Percentiles rank a stretch among this genome's conserved stretches.
These are phyloP conservation scores for Halictus rubicundus DNA, from an alignment of 1,140 invertebrate genomes.

Conservation along the genomic window DNA sequence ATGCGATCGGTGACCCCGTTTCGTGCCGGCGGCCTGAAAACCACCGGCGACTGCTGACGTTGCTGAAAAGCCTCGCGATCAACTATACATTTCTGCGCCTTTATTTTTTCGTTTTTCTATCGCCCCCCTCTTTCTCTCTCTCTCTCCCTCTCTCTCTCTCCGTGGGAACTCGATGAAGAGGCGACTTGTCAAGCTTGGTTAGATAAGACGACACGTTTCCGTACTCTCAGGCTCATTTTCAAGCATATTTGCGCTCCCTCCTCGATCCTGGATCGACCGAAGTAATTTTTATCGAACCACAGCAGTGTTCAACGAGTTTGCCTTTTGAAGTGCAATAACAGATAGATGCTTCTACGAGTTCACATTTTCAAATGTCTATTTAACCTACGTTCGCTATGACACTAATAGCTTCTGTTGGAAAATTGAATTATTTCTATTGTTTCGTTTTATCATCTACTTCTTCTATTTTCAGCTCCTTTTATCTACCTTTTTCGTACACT, in stretches of 20 bases:
- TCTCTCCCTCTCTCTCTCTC: not conserved
- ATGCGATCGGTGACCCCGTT: slow-evolving; percentile 69
- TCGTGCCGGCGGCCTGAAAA: slow-evolving; percentile 50
- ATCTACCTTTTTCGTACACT: too few relatives aligned
- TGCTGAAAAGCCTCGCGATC: slow-evolving; percentile 40
- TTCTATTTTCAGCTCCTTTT: too few relatives aligned
- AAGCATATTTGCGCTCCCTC: not conserved
- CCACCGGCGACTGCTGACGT: slow-evolving; percentile 46
- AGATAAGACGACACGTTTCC: not conserved
- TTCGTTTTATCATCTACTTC: too few relatives aligned
- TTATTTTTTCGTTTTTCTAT: not conserved
- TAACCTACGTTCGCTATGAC: too few relatives aligned
- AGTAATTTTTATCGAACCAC: not conserved
- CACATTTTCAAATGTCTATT: too few relatives aligned
- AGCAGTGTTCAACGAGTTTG: not conserved
- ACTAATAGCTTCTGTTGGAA: too few relatives aligned
- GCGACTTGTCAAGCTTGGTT: not conserved
- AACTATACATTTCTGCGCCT: slow-evolving; percentile 33
- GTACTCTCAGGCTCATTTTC: not conserved
- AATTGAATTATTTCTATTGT: too few relatives aligned
- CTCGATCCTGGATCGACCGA: not conserved
- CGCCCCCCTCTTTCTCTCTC: too few relatives aligned
- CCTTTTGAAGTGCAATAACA: too few relatives aligned
- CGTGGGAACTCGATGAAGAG: not conserved
- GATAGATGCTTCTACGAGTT: too few relatives aligned